A percentile compares a stretch with the other conserved stretches of the same genome.
phyloP scores from a whole-genome alignment of 2,797 vertebrate genomes.

The Pteropus rufus region DNA sequence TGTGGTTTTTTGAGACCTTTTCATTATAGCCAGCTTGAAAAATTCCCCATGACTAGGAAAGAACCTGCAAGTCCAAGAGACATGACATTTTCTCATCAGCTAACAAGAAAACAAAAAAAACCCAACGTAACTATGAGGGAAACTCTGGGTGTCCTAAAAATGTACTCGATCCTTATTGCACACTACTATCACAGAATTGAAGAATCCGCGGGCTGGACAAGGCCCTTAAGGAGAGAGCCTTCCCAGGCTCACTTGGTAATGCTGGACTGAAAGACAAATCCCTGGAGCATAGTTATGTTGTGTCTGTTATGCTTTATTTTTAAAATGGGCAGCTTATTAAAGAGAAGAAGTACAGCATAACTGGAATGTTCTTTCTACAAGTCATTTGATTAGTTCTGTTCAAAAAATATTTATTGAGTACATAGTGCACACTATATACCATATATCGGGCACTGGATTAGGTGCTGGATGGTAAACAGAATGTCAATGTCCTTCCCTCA shows the following conservation, averaged over 20 bases:
- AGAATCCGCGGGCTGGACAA: neutral
- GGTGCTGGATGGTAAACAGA: neutral
- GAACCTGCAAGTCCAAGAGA: constrained; percentile 65
- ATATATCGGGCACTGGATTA: neutral
- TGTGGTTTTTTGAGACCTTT: constrained; percentile 53
- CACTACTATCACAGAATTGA: neutral
- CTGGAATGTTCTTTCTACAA: neutral
- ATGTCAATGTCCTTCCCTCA: neutral
- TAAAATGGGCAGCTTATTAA: neutral
- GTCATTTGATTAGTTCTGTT: neutral
- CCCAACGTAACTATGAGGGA: neutral
- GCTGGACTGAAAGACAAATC: neutral
- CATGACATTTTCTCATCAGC: neutral
- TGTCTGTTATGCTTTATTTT: neutral
- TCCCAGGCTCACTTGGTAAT: neutral
- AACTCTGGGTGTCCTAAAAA: neutral
- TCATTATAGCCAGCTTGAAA: constrained; percentile 57
- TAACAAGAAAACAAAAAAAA: neutral
- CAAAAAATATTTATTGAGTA: neutral
- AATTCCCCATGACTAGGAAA: constrained; percentile 71
- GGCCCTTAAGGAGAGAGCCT: neutral
- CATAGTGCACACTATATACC: too few relatives aligned
- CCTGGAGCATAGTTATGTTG: neutral
- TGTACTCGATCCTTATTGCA: too few relatives aligned
- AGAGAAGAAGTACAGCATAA: neutral